Evolutionary conservation across 2,888 invertebrate genomes (phyloP), one percentile per base, ranked within the genome.

Genomic region (Metalampra italica): DNA sequence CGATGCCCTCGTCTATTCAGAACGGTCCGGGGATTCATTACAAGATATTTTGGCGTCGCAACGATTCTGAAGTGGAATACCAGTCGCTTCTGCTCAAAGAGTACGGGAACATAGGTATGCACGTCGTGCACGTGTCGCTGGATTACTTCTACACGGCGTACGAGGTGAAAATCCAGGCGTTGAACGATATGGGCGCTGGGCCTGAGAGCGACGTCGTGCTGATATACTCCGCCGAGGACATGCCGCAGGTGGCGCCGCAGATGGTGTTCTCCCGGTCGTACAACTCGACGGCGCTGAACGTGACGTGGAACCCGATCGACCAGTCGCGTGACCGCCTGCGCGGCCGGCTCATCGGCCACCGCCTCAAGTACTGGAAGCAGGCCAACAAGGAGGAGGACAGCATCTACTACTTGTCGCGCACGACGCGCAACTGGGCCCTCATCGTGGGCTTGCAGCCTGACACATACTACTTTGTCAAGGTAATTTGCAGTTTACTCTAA

Each of bases 371-470:
- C 71, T 98, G 98, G 98, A 94, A 93, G 71, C 92, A 93, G 59
- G 91, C 88, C 11, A 92, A 92, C 57, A 91, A 92, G 47, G 95
- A 96, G 73, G 94, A 96, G 68, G 94, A 95, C 68, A 91, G 93
- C 49, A 94, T 96, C 40, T 96, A 96, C 76, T 97, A 94, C 76
- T 84, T 98, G 48, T 97, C 97, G 9, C 92, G 97, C 53, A 94
- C 94, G 1, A 95, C 94, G 1, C 91, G 93, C 46, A 93, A 95
- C 47, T 95, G 95, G 94, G 96, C 98, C 0, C 89, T 97, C 1
- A 96, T 99, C 68, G 97, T 98, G 9, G 98, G 98, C 59, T 88
- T 99, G 44, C 94, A 96, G 65, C 97, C 98, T 0, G 95, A 98
- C 75, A 97, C 96, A 0, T 96, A 97, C 73, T 99, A 99, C 82